These are phyloP conservation scores for Aphaenogaster floridana DNA, from an alignment of 1,140 invertebrate species.

Conservation along the genomic window DNA sequence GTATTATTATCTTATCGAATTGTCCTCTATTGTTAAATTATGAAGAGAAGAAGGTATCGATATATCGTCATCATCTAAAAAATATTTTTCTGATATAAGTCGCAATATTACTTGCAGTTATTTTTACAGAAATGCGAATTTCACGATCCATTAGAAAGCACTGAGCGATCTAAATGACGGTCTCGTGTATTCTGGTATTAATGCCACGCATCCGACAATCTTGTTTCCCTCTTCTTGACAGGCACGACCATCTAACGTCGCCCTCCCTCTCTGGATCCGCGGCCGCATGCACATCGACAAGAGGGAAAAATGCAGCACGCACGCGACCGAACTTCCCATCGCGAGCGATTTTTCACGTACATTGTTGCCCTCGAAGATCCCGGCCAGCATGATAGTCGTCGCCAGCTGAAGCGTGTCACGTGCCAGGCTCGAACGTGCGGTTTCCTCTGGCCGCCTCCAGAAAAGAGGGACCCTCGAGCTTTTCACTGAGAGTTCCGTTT, in stretches of 20 bases:
- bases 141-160: not conserved
- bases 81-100: not conserved
- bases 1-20: not conserved
- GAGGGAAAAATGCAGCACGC: not conserved
- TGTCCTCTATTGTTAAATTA: not conserved
- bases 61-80: not conserved
- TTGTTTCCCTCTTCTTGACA: not conserved
- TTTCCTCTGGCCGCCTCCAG: constrained; percentile 40
- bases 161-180: not conserved
- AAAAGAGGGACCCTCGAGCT: constrained; percentile 12
- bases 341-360: constrained; percentile 74
- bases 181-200: not conserved
- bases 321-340: constrained; percentile 21
- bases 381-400: constrained; percentile 77
- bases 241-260: not conserved
- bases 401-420: constrained; percentile 72
- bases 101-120: not conserved
- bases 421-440: constrained; percentile 56
- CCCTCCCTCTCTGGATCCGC: not conserved
- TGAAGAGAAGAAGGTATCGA: not conserved
- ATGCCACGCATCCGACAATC: not conserved
- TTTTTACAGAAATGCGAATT: not conserved
- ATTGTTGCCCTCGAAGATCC: constrained; percentile 78
- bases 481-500: constrained; percentile 54
- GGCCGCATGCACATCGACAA: constrained; percentile 8